Evolutionary conservation across 2,797 vertebrate species (phyloP), one percentile per base, ranked within the genome.

Genomic region (Alfaro cultratus): DNA sequence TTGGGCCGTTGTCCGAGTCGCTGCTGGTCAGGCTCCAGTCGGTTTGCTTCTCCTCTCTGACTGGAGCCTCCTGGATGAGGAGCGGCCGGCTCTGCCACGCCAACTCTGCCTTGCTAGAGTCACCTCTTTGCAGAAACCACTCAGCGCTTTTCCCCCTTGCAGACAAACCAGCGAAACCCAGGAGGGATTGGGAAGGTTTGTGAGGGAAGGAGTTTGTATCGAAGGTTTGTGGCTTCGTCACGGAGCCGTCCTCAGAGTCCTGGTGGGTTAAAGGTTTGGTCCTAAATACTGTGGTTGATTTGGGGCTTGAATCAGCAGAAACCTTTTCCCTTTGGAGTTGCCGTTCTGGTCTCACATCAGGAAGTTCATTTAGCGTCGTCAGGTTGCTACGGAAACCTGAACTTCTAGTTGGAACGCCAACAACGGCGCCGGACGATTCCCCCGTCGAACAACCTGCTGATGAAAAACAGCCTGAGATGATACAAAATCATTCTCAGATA

Each of bases 21-120:
- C 79, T 87, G 39, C 83, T 94, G 68, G 29, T 91, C 85, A 90
- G 78, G 84, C 93, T 96, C 96, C 96, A 95, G 73, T 95, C 90
- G 1, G 85, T 81, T 21, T 79, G 92, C 68, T 88, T 94, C 36
- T 87, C 94, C 9, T 97, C 97, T 82, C 95, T 94, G 67, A 96
- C 96, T 0, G 96, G 96, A 76, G 94, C 74, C 84, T 97, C 97
- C 83, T 91, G 92, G 53, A 93, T 64, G 67, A 91, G 83, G 67
- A 88, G 84, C 23, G 74, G 78, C 53, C 74, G 83, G 57, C 76
- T 86, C 74, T 76, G 94, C 71, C 31, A 77, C 73, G 75, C 68
- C 6, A 79, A 67, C 78, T 86, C 90, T 1, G 82, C 71, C 34
- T 85, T 92, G 46, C 76, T 76, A 13, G 77, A 68, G 64, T 91